phyloP scores from a whole-genome alignment of 2,797 vertebrate species.

The Glyptemys insculpta region DNA sequence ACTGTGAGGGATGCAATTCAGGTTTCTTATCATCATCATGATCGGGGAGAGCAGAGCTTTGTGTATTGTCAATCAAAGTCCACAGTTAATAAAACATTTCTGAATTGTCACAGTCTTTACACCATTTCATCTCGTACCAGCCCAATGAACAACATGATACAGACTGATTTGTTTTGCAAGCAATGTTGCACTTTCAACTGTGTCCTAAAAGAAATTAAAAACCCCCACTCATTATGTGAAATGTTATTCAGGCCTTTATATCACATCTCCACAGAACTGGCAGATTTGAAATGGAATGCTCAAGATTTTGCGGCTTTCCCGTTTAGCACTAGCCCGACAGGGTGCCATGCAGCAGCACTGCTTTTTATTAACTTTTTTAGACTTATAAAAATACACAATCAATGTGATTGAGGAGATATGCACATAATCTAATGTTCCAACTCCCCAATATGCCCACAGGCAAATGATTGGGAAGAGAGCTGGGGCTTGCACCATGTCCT shows the following conservation, averaged over 20 bases:
- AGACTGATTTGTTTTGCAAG: background rate
- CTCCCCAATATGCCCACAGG: background rate
- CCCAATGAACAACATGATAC: background rate
- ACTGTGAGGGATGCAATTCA: background rate
- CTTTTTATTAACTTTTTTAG: background rate
- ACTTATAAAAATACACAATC: background rate
- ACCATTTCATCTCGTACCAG: background rate
- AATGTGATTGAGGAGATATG: background rate
- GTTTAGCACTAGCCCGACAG: accelerated
- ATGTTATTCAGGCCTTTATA: background rate
- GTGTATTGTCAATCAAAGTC: background rate
- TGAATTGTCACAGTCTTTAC: background rate
- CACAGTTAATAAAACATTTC: background rate
- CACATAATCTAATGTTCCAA: background rate
- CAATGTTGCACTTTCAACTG: background rate
- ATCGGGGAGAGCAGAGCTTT: background rate
- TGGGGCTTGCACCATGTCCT: background rate
- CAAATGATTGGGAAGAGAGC: background rate
- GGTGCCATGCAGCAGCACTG: background rate
- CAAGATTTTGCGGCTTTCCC: background rate
- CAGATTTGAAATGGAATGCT: background rate
- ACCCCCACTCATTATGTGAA: background rate
- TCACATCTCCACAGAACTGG: background rate
- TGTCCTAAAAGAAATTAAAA: background rate
- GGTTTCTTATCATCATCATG: background rate